Percentiles rank a stretch among this genome's conserved stretches.
Evolutionary conservation across 2,888 invertebrate species (phyloP).

Genomic region (Quadroppia sp.): DNA sequence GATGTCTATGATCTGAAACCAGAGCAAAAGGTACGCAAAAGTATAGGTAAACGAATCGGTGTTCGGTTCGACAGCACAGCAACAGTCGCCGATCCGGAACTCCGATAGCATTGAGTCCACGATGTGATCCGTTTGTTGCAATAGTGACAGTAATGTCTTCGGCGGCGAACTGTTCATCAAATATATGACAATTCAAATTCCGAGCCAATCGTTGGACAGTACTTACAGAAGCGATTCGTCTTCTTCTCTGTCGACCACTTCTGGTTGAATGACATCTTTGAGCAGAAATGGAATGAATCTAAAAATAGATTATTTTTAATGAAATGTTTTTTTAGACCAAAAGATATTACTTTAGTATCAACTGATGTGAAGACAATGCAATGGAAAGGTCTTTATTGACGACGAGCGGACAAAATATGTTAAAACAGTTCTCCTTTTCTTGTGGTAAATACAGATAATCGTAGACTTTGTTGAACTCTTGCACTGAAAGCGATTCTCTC

Average conservation of each 20-base stretch:
- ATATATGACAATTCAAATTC: neutral
- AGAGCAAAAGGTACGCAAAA: conserved; percentile 68
- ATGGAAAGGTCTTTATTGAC: neutral
- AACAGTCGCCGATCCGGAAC: conserved; percentile 49
- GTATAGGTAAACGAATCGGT: conserved; percentile 58
- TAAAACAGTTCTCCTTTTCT: conserved; percentile 6
- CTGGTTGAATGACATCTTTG: conserved; percentile 6
- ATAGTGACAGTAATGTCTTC: conserved; percentile 38
- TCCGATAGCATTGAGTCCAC: conserved; percentile 50
- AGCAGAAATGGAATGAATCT: conserved; percentile 15
- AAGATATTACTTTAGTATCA: neutral
- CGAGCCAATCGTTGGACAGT: neutral
- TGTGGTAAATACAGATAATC: neutral
- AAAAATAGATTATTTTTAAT: neutral
- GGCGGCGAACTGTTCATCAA: conserved; percentile 39
- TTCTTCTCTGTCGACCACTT: conserved; percentile 1
- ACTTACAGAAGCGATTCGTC: conserved; percentile 34
- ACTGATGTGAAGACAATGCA: neutral
- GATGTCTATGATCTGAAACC: conserved; percentile 64
- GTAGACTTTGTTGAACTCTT: neutral
- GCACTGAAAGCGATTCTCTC: neutral
- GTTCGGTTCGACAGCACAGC: conserved; percentile 50
- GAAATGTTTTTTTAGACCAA: neutral
- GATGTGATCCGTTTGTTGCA: conserved; percentile 45
- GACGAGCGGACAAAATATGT: conserved; percentile 16